phyloP scores from a whole-genome alignment of 2,113 vertebrate species.

The Aptenodytes patagonicus region DNA sequence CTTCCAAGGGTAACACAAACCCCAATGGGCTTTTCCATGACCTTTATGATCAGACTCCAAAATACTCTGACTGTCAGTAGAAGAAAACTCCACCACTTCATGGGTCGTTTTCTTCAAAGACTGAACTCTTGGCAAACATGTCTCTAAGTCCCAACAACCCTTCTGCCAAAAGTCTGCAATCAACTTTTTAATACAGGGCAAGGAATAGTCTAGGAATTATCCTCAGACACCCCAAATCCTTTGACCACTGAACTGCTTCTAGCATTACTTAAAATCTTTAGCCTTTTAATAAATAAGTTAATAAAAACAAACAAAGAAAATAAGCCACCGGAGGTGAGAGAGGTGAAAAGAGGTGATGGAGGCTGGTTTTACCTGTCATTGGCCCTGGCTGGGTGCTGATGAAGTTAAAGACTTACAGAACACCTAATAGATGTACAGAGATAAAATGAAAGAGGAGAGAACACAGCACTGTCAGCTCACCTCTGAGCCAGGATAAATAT shows the following conservation, averaged over 20 bases:
- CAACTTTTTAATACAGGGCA: background rate
- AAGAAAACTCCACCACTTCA: background rate
- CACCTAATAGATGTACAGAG: slow-evolving; percentile 40
- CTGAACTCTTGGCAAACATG: background rate
- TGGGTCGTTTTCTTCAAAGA: background rate
- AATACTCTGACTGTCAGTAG: background rate
- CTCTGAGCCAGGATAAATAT: slow-evolving; percentile 81
- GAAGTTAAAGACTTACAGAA: slow-evolving; percentile 11
- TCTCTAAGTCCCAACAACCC: background rate
- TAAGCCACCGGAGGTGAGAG: background rate
- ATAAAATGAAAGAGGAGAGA: slow-evolving; percentile 25
- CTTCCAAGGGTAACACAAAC: background rate
- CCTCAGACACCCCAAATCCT: background rate
- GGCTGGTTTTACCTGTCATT: background rate
- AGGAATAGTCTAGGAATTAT: background rate
- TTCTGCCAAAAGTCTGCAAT: background rate
- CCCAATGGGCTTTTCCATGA: background rate
- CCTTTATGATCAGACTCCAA: background rate
- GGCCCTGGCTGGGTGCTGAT: background rate
- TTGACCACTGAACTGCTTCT: background rate
- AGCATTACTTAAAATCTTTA: background rate
- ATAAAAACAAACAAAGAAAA: background rate
- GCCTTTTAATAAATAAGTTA: background rate
- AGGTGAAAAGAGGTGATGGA: background rate
- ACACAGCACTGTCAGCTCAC: slow-evolving; percentile 40